A percentile compares a stretch with the other conserved stretches of the same genome.
Conservation (phyloP, 2,888 invertebrate species). For the Odiellus spinosus region DNA sequence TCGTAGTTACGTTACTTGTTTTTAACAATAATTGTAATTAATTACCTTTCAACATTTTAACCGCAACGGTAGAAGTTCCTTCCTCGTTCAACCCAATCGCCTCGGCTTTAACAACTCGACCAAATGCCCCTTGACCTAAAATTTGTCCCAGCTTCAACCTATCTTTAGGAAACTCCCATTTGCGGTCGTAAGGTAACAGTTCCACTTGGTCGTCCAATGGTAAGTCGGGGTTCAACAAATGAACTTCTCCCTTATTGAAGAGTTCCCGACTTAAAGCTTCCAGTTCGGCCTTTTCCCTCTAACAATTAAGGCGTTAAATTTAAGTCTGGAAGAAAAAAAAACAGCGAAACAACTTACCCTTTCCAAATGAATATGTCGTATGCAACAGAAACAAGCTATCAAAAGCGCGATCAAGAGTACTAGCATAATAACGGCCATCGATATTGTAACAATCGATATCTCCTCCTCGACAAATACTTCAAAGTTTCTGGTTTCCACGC, state of each 20-base stretch:
- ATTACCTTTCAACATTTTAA: slow-evolving; percentile 77
- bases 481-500: no score
- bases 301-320: no score
- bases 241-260: slow-evolving; percentile 62
- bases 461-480: no score
- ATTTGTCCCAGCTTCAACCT: slow-evolving; percentile 65
- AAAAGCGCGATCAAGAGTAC: no score
- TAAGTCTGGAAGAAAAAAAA: no score
- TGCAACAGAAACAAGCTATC: no score
- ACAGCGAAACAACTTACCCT: no score
- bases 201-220: slow-evolving; percentile 86
- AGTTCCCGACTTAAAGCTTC: slow-evolving; percentile 15
- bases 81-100: slow-evolving; percentile 60
- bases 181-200: slow-evolving; percentile 70
- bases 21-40: not conserved
- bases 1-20: not conserved
- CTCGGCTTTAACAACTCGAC: slow-evolving; percentile 72
- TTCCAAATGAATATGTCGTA: no score
- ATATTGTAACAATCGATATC: no score
- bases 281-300: slow-evolving; percentile 17
- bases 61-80: slow-evolving; percentile 64
- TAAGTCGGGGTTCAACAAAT: slow-evolving; percentile 68
- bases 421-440: no score
- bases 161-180: slow-evolving; percentile 78
- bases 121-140: slow-evolving; percentile 86